Base-by-base conservation (phyloP, 2,797 vertebrate genomes). In the Pangasius mekongensis region DNA sequence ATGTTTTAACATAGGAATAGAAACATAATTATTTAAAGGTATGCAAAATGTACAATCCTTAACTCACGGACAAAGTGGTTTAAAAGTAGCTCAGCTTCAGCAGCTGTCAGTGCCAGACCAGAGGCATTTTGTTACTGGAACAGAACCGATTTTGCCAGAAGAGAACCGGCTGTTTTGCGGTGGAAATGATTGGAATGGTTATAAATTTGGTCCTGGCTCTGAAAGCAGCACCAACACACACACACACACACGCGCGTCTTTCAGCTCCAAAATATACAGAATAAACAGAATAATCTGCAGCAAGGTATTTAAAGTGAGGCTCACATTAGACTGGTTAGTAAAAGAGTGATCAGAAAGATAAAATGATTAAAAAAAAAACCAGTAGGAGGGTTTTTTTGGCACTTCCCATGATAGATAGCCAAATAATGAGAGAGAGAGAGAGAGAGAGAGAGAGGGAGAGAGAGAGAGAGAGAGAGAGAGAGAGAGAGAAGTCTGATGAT, bases 361-460 rank as follows among this genome's bases (percentile, higher is more conserved):
- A 22, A 73, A 47, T 7, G 7, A 47, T 39, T 43, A 5, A 7
- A 47, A 47, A 39, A 39, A 7, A 47, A 47, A 47, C 7, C 6
- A 47, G 43, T 47, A 47, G 43, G 43, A 47, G 43, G n/a, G n/a
- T n/a, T 47, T 8, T 47, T 47, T 47, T 47, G 43, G 43, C 43
- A 8, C 43, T 47, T 47, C 8, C 43, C 43, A 30, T 22, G 30
- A 49, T 20, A 33, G 80, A 74, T 36, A 27, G 49, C 30, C 9
- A 77, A 60, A 60, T 84, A 93, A 92, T 76, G 90, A 78, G 3
- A 78, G 27, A 78, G n/a, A 20, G 76, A 78, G 27, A 52, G 13
- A 39, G 39, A 39, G 39, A 39, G 39, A 39, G 39, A 39, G 39
- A 39, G 39, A 39, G 39, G 24, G 71, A 39, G 36, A 39, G 89